These are phyloP conservation scores for Plestiodon gilberti DNA, from an alignment of 2,113 vertebrate species.

Conservation along the genomic window DNA sequence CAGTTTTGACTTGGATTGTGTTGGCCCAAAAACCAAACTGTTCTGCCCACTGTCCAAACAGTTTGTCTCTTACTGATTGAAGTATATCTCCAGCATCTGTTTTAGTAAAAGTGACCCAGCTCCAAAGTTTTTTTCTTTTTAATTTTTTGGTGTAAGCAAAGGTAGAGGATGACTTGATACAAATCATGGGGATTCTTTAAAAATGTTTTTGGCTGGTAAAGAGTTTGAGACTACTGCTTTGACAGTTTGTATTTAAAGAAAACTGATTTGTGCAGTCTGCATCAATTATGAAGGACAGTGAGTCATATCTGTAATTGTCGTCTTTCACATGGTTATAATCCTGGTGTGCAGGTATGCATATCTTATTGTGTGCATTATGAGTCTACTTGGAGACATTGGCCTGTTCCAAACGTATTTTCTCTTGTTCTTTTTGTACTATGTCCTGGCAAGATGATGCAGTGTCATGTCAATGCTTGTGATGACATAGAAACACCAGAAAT, in stretches of 20 bases:
- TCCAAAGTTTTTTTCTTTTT: neutral
- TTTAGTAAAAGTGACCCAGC: neutral
- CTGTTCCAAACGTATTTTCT: conserved; percentile 1
- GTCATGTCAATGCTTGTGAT: conserved; percentile 72
- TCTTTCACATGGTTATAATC: neutral
- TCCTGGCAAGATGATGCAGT: conserved; percentile 69
- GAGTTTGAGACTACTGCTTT: neutral
- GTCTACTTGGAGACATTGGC: conserved; percentile 42
- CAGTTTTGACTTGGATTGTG: too few relatives aligned
- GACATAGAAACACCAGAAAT: conserved; percentile 71
- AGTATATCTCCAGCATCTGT: neutral
- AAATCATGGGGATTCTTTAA: neutral
- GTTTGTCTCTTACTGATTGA: neutral
- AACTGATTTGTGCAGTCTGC: neutral
- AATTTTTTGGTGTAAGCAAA: neutral
- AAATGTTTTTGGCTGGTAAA: neutral
- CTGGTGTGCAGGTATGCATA: fast-evolving
- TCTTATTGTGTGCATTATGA: neutral
- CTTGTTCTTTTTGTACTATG: conserved; percentile 10
- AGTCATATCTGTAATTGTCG: neutral
- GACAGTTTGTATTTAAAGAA: neutral
- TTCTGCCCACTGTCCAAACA: too few relatives aligned
- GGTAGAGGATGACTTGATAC: neutral
- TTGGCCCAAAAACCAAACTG: too few relatives aligned
- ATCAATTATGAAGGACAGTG: neutral